These are phyloP conservation scores for Regulus satrapa DNA, from an alignment of 2,113 vertebrate genomes.

Conservation along the genomic window DNA sequence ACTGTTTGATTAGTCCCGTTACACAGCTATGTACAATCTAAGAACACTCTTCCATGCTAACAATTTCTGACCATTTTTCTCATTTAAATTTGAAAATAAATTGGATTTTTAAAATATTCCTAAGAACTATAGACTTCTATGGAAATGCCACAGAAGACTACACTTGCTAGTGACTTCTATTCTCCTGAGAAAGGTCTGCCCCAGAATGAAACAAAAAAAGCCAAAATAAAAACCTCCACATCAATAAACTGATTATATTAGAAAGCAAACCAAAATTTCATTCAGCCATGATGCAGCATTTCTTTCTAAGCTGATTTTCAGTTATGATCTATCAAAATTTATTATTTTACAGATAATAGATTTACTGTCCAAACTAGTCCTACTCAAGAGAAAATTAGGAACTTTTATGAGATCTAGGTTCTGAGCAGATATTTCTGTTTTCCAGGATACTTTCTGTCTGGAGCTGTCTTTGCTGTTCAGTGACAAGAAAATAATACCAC, in stretches of 20 bases:
- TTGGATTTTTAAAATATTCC: background rate
- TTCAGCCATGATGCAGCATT: background rate
- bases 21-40: background rate
- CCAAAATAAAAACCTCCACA: background rate
- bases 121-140: background rate
- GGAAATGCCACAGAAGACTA: background rate
- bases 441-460: background rate
- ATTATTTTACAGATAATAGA: background rate
- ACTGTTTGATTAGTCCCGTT: background rate
- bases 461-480: background rate
- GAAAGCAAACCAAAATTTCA: background rate
- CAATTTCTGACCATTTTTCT: background rate
- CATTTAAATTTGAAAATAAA: background rate
- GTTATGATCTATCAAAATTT: background rate
- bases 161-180: background rate
- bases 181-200: background rate
- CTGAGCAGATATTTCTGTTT: background rate
- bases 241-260: background rate
- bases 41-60: background rate
- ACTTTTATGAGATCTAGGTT: background rate
- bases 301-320: background rate
- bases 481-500: background rate
- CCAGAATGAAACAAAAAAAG: background rate
- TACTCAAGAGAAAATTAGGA: background rate
- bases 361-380: background rate